phyloP scores from a whole-genome alignment of 2,113 vertebrate species.

The Clarias batrachus region DNA sequence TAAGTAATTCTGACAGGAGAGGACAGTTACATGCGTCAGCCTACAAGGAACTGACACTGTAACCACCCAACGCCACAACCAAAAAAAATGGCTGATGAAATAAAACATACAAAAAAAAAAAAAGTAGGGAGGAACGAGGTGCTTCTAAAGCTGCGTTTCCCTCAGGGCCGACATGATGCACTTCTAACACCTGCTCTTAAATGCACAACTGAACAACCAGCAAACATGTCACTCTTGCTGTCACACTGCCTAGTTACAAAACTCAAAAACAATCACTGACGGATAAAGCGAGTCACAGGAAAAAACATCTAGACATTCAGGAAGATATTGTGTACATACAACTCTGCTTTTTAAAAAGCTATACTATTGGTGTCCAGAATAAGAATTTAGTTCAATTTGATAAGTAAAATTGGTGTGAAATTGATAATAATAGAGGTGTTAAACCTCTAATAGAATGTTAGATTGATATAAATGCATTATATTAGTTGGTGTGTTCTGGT shows the following conservation, averaged over 20 bases:
- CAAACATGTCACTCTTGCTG: constrained; percentile 57
- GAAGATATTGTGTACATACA: neutral
- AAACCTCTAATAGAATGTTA: neutral
- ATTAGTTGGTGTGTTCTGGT: neutral
- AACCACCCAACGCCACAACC: constrained; percentile 3
- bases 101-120: constrained; percentile 55
- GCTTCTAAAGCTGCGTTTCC: constrained; percentile 49
- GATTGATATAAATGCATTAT: neutral
- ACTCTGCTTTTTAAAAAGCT: neutral
- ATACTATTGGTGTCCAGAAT: neutral
- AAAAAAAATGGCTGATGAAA: constrained; percentile 53
- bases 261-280: constrained; percentile 45
- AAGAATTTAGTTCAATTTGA: neutral
- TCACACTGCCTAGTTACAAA: constrained; percentile 60
- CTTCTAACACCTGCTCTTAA: constrained; percentile 65
- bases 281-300: neutral
- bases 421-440: neutral
- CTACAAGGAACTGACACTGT: constrained; percentile 36
- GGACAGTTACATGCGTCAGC: constrained; percentile 20
- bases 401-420: neutral
- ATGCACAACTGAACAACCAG: constrained; percentile 58
- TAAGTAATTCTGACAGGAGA: constrained; percentile 44
- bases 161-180: constrained; percentile 55
- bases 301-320: neutral
- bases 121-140: constrained; percentile 47